These are phyloP conservation scores for Atherinosoma microstoma DNA, from an alignment of 2,797 vertebrate species.

Conservation along the genomic window DNA sequence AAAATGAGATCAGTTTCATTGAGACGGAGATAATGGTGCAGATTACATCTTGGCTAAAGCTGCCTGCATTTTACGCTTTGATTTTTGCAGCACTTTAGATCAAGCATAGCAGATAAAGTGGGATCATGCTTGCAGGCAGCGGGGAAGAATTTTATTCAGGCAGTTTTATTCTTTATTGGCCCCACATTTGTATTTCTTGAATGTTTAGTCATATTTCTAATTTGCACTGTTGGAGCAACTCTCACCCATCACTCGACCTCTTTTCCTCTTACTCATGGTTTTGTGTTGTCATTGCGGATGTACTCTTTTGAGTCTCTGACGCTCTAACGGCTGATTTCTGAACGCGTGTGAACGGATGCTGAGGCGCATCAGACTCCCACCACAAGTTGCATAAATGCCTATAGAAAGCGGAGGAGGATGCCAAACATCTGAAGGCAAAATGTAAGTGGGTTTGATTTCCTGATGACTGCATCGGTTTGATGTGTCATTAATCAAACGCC, in stretches of 20 bases:
- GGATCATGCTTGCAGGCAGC: not conserved
- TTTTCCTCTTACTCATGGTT: constrained; percentile 24
- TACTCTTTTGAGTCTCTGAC: not conserved
- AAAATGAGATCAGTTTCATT: constrained; percentile 17
- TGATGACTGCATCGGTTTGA: constrained; percentile 13
- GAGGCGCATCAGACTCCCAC: constrained; percentile 21
- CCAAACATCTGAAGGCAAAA: not conserved
- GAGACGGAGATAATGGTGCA: not conserved
- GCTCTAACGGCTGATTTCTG: constrained; percentile 2
- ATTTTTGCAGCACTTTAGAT: constrained; percentile 10
- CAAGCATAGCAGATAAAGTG: not conserved
- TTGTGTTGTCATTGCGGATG: constrained; percentile 1
- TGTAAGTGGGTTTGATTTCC: constrained; percentile 22
- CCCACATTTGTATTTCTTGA: not conserved
- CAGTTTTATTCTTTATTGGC: not conserved
- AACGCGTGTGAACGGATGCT: constrained; percentile 53
- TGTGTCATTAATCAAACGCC: not conserved
- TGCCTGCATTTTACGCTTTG: not conserved
- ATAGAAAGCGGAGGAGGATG: constrained; percentile 23
- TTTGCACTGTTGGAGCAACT: not conserved
- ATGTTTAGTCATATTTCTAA: not conserved
- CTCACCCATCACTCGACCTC: not conserved
- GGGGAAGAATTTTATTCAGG: not conserved
- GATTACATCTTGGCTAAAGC: constrained; percentile 14
- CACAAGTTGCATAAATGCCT: constrained; percentile 23